Percentiles rank a stretch among this genome's conserved stretches.
These are phyloP conservation scores for Erythrocebus patas DNA, from an alignment of 2,113 vertebrate species.

Conservation along the genomic window DNA sequence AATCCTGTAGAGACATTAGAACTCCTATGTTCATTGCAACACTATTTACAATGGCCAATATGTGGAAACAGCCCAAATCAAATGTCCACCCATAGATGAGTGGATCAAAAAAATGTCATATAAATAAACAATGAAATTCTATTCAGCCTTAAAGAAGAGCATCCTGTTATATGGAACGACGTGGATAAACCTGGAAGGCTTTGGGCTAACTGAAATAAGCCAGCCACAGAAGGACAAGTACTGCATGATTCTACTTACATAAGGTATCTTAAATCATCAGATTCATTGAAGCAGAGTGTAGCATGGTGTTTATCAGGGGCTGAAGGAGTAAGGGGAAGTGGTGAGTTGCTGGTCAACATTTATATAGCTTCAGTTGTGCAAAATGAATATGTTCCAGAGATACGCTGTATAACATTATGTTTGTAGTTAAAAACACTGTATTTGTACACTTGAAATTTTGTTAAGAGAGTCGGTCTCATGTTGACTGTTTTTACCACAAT, in stretches of 20 bases:
- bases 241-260: neutral
- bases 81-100: neutral
- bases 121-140: neutral
- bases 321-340: neutral
- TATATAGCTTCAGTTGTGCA: neutral
- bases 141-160: neutral
- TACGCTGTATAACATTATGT: neutral
- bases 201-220: neutral
- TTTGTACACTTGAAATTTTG: neutral
- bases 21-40: neutral
- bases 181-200: neutral
- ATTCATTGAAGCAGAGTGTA: neutral
- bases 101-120: neutral
- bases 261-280: neutral
- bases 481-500: neutral
- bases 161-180: neutral
- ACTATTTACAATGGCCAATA: neutral
- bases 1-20: neutral
- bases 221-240: neutral
- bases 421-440: neutral
- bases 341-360: neutral
- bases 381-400: neutral
- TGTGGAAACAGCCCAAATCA: neutral
- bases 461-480: neutral
- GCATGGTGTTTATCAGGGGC: neutral